Evolutionary conservation across 2,888 invertebrate genomes (phyloP), one percentile per base, ranked within the genome.

Genomic region (Sarcophaga rosellei): DNA sequence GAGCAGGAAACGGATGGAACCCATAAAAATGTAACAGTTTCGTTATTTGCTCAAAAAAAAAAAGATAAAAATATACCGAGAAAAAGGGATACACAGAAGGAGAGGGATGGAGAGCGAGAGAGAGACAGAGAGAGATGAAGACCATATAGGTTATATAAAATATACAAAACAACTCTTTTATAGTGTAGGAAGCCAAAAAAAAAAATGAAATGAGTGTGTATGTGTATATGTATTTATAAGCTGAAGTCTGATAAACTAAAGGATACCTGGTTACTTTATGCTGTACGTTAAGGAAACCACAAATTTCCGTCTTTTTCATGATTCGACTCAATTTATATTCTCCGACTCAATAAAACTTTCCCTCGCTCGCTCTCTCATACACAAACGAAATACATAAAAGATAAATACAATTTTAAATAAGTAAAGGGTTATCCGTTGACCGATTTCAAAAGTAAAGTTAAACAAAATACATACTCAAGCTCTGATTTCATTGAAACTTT

Each of bases 271-370:
- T 66, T 66, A 11, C 20, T 45, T 66, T 53, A 53, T 53, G 11
- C 11, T 44, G n/a, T 53, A 66, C 25, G 74, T 69, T 70, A 75
- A 75, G 84, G 84, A 79, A 84, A 84, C 79, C 84, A 70, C 84
- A 84, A 84, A 84, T 84, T 84, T 84, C 84, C 84, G 74, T 75
- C 84, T 65, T 65, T 74, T 74, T 79, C 68, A 79, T 63, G 79
- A 79, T 44, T 84, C 74, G 74, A 62, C 74, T 59, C 73, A 78
- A 73, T 78, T 78, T 74, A 83, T 78, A 53, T 4, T 17, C 12
- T 15, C 17, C 2, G 12, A 15, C 12, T 15, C 12, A 53, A 53
- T 17, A 53, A 12, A 53, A 53, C 53, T 35, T 10, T 35, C 35
- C 10, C 10, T 10, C 35, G 5, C 35, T 35, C 4, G 25, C 35